Conservation (phyloP, 2,888 invertebrate genomes). For the Merodon equestris region DNA sequence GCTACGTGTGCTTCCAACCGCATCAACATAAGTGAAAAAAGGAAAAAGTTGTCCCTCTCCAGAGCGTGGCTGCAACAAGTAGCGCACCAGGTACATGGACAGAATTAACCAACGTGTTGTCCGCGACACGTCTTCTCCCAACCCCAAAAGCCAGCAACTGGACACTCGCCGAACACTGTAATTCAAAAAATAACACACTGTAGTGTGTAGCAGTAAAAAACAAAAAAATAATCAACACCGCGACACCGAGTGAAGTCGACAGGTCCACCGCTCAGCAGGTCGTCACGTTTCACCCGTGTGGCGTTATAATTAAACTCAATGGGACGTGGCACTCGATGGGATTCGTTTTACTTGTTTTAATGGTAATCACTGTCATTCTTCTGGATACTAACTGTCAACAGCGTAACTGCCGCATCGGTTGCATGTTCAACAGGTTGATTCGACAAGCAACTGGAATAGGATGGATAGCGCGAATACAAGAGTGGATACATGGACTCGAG, state of each 20-base stretch:
- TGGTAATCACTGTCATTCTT: conserved; percentile 60
- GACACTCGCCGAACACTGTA: conserved; percentile 7
- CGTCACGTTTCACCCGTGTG: conserved; percentile 46
- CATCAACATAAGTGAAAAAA: too few relatives aligned
- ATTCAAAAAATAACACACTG: not conserved
- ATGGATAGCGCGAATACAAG: too few relatives aligned
- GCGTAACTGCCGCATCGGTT: not conserved
- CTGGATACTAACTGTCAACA: conserved; percentile 35
- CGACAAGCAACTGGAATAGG: too few relatives aligned
- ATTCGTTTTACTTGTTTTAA: conserved; percentile 44
- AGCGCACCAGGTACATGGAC: too few relatives aligned
- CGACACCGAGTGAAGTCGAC: not conserved
- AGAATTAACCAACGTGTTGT: conserved; percentile 12
- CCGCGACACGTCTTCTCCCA: not conserved
- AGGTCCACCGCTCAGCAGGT: conserved; percentile 11
- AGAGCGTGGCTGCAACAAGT: too few relatives aligned
- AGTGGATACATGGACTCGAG: conserved; percentile 1
- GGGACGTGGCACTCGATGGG: conserved; percentile 41
- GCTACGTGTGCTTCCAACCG: too few relatives aligned
- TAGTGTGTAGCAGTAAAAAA: conserved; percentile 2
- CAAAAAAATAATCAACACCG: conserved; percentile 42
- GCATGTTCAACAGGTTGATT: conserved; percentile 41
- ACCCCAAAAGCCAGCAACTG: not conserved
- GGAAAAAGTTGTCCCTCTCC: too few relatives aligned
- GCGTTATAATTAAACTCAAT: conserved; percentile 57